Conservation (phyloP, 2,113 vertebrate species). For the Corythoichthys intestinalis region DNA sequence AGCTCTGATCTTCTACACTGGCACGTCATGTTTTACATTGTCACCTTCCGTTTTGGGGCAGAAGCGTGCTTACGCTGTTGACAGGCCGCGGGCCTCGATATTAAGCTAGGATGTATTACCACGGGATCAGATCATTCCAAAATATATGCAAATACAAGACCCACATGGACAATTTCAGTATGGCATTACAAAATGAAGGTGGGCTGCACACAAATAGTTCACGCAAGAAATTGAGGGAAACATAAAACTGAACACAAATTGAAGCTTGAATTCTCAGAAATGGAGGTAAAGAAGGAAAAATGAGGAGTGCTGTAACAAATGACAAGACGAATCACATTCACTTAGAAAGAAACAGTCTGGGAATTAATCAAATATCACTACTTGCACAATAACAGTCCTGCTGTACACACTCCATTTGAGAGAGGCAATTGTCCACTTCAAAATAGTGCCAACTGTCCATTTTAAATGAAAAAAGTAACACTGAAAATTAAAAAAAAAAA, state of each 20-base stretch:
- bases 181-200: conserved; percentile 11
- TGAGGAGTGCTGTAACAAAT: neutral
- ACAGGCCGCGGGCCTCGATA: conserved; percentile 33
- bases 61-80: conserved; percentile 18
- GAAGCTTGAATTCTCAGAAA: neutral
- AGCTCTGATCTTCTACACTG: conserved; percentile 43
- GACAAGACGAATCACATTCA: neutral
- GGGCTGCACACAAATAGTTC: conserved; percentile 22
- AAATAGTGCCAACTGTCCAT: no score
- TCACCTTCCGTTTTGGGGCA: conserved; percentile 29
- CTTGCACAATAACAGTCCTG: no score
- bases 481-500: no score
- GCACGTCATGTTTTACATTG: conserved; percentile 56
- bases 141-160: conserved; percentile 28
- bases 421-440: no score
- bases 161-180: conserved; percentile 13
- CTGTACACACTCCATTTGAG: no score
- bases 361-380: no score
- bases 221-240: neutral
- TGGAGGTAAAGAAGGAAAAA: neutral
- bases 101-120: conserved; percentile 41
- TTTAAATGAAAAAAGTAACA: no score
- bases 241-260: neutral
- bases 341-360: no score
- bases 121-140: conserved; percentile 35